Evolutionary conservation across 2,888 invertebrate species (phyloP).

Genomic region (Bombyx huttoni): DNA sequence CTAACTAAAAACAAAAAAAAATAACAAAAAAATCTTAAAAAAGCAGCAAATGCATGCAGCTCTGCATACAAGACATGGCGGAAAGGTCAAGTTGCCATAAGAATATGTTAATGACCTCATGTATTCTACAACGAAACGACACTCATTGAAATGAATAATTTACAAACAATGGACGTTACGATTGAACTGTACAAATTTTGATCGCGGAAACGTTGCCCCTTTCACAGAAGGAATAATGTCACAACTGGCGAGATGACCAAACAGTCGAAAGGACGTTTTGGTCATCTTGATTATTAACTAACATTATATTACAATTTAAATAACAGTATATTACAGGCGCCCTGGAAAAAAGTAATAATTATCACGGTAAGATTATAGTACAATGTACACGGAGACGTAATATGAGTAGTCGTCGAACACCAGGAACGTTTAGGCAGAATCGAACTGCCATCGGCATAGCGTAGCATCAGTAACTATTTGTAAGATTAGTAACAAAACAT

Average conservation of each 20-base stretch:
- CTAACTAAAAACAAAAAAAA: slow-evolving; percentile 68
- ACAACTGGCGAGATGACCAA: slow-evolving; percentile 77
- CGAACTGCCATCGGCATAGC: slow-evolving; percentile 42
- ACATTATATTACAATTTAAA: slow-evolving; percentile 41
- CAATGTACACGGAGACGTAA: slow-evolving; percentile 8
- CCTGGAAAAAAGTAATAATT: slow-evolving; percentile 71
- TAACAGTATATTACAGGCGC: slow-evolving; percentile 47
- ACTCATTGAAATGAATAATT: slow-evolving; percentile 76
- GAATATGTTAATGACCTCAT: slow-evolving; percentile 70
- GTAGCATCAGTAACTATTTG: slow-evolving; percentile 47
- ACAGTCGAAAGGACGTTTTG: slow-evolving; percentile 60
- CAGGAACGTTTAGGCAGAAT: slow-evolving; percentile 29
- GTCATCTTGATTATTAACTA: slow-evolving; percentile 57
- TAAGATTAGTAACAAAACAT: slow-evolving; percentile 73
- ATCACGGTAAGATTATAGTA: slow-evolving; percentile 40
- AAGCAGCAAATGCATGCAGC: slow-evolving; percentile 81
- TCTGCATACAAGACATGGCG: slow-evolving; percentile 76
- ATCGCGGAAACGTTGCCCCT: slow-evolving; percentile 84
- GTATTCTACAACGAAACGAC: slow-evolving; percentile 77
- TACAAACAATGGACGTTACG: slow-evolving; percentile 72
- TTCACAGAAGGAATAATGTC: slow-evolving; percentile 90
- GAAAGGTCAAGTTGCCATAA: slow-evolving; percentile 79
- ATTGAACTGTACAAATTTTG: slow-evolving; percentile 63
- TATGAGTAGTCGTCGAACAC: slow-evolving; percentile 64
- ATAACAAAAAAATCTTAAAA: slow-evolving; percentile 73